A percentile compares a stretch with the other conserved stretches of the same genome.
Evolutionary conservation across 37 sponge, comb jelly and placozoan genomes (phyloP).

Genomic region (Aplysina aerophoba): DNA sequence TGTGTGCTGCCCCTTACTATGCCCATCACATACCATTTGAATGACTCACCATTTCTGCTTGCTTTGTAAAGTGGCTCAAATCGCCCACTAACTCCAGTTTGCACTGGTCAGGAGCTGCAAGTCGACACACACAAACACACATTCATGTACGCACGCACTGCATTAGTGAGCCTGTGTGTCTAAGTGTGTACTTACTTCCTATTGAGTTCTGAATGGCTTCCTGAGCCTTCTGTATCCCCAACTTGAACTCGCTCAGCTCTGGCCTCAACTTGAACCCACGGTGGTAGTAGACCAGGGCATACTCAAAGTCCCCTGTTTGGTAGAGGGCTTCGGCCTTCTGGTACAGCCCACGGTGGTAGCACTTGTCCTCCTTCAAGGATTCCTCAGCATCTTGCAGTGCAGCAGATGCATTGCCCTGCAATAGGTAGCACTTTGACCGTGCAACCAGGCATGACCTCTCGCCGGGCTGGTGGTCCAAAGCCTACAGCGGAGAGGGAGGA

Average conservation of each 20-base stretch:
- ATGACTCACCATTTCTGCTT: conserved; percentile 65
- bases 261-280: conserved; percentile 93
- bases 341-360: conserved; percentile 80
- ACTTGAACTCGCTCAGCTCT: conserved; percentile 87
- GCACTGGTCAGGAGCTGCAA: conserved; percentile 81
- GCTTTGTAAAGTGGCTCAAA: conserved; percentile 87
- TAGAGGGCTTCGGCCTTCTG: conserved; percentile 95
- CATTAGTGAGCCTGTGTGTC: not conserved
- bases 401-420: conserved; percentile 73
- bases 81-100: conserved; percentile 93
- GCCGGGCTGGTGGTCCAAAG: conserved; percentile 88
- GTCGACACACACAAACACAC: not conserved
- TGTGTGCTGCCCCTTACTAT: conserved; percentile 33
- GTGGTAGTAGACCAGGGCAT: conserved; percentile 94
- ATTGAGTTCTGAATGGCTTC: conserved; percentile 97
- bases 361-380: conserved; percentile 85
- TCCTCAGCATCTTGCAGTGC: conserved; percentile 94
- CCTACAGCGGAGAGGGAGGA: conserved; percentile 34
- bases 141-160: conserved; percentile 13
- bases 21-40: no score
- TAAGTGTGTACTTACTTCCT: conserved; percentile 66
- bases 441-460: conserved; percentile 85
- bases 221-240: conserved; percentile 97
- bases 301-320: conserved; percentile 96
- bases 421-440: conserved; percentile 91